Base-by-base conservation (phyloP, 2,888 invertebrate species). In the Philopedon plagiatum region DNA sequence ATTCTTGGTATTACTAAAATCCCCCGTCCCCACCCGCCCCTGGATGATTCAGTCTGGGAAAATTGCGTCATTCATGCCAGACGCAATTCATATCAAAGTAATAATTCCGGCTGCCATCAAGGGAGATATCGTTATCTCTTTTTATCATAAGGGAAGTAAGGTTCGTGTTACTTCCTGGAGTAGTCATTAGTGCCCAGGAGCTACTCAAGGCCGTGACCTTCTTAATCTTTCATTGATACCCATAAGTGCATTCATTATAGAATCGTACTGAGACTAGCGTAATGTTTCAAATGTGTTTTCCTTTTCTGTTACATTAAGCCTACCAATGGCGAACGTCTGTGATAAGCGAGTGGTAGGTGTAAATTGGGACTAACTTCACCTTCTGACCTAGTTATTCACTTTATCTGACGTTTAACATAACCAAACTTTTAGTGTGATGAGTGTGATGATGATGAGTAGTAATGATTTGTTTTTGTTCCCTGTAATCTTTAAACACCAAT, bases 381-480 rank as follows among this genome's bases (percentile, higher is more conserved):
- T 11, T 2, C 19, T 46, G 46, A 23, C 46, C 46, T 23, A 2
- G 0, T 21, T 46, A n/a, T n/a, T n/a, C n/a, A n/a, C n/a, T 5
- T 23, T 15, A 21, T 18, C 9, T 54, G 51, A 54, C 51, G 18
- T 54, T 54, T 29, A 18, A 54, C 29, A 54, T 54, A 54, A 54
- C 51, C 51, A 15, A 15, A 18, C 29, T 54, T 29, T 26, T 23
- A n/a, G n/a, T n/a, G n/a, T n/a, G n/a, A n/a, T n/a, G n/a, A n/a
- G n/a, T n/a, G n/a, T n/a, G n/a, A n/a, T n/a, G n/a, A n/a, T n/a
- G n/a, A n/a, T n/a, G n/a, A n/a, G 11, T 44, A 19, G 11, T 49
- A 41, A 21, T 46, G 21, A 19, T 44, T 19, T 46, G 23, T 46
- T 39, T 46, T 21, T 44, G 9, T 51, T 51, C 51, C 29, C 29